A percentile compares a stretch with the other conserved stretches of the same genome.
phyloP scores from a whole-genome alignment of 2,888 invertebrate genomes.

The Tinea semifulvella region DNA sequence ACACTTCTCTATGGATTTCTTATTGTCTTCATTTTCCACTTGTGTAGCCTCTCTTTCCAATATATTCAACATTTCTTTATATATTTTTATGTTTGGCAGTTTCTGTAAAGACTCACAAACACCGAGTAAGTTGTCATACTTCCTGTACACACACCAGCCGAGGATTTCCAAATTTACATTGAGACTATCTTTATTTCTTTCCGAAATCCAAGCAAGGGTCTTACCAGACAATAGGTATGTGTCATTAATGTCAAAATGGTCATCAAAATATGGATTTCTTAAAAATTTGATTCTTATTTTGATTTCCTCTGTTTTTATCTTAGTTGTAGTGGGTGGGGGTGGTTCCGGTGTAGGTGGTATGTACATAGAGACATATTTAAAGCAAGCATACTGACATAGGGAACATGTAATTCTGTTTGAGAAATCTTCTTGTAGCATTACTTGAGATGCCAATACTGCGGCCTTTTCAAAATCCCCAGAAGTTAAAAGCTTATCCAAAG shows the following conservation, averaged over 20 bases:
- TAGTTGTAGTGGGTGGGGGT: slow-evolving; percentile 29
- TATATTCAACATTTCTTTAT: slow-evolving; percentile 36
- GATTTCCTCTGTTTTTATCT: slow-evolving; percentile 64
- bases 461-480: slow-evolving; percentile 74
- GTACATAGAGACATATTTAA: slow-evolving; percentile 68
- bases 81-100: slow-evolving; percentile 33
- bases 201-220: slow-evolving; percentile 74
- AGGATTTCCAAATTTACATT: slow-evolving; percentile 68
- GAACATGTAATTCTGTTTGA: slow-evolving; percentile 73
- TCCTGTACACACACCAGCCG: slow-evolving; percentile 73
- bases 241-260: slow-evolving; percentile 87
- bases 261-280: slow-evolving; percentile 85
- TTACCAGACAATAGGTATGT: slow-evolving; percentile 81
- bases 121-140: slow-evolving; percentile 61
- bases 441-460: slow-evolving; percentile 76
- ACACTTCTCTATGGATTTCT: slow-evolving; percentile 31
- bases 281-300: slow-evolving; percentile 82
- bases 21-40: slow-evolving; percentile 25
- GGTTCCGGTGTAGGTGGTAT: slow-evolving; percentile 26
- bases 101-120: slow-evolving; percentile 31
- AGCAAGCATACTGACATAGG: slow-evolving; percentile 78
- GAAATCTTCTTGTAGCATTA: slow-evolving; percentile 92
- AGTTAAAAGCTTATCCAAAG: slow-evolving; percentile 82
- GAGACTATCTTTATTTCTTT: slow-evolving; percentile 50
- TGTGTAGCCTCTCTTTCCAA: slow-evolving; percentile 30